These are phyloP conservation scores for Pipistrellus kuhlii DNA, from an alignment of 2,797 vertebrate genomes.

Conservation along the genomic window DNA sequence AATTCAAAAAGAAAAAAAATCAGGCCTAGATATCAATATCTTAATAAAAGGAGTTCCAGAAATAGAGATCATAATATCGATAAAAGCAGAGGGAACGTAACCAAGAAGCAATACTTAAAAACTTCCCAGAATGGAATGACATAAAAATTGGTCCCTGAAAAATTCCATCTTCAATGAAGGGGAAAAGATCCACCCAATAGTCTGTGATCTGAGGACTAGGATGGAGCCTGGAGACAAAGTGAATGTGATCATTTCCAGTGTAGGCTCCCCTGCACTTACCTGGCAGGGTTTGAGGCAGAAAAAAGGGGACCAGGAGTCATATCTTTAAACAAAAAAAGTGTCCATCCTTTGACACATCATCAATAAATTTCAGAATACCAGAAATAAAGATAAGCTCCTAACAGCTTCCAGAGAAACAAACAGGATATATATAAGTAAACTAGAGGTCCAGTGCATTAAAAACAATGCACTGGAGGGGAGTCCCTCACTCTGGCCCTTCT, in stretches of 20 bases:
- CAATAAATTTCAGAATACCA: slow-evolving; percentile 31
- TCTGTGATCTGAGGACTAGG: neutral
- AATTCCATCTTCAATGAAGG: neutral
- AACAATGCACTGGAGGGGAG: too few relatives aligned
- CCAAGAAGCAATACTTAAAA: slow-evolving; percentile 18
- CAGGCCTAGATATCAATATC: neutral
- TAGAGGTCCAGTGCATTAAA: too few relatives aligned
- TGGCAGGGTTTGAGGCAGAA: neutral
- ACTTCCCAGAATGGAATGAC: neutral
- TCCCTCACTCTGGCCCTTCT: too few relatives aligned
- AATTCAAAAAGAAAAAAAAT: neutral
- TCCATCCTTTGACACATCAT: neutral
- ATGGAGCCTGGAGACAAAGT: neutral
- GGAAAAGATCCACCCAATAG: neutral
- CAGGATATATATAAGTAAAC: neutral
- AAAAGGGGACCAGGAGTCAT: neutral
- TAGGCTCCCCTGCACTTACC: neutral
- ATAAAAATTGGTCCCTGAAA: neutral
- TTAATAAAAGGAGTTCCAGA: slow-evolving; percentile 21
- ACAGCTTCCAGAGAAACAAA: slow-evolving; percentile 40
- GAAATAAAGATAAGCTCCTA: slow-evolving; percentile 13
- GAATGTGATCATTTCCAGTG: neutral
- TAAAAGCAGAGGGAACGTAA: neutral
- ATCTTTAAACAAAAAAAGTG: neutral
- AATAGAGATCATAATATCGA: slow-evolving; percentile 3